phyloP scores from a whole-genome alignment of 2,113 vertebrate species.

The Variabilichromis moorii region DNA sequence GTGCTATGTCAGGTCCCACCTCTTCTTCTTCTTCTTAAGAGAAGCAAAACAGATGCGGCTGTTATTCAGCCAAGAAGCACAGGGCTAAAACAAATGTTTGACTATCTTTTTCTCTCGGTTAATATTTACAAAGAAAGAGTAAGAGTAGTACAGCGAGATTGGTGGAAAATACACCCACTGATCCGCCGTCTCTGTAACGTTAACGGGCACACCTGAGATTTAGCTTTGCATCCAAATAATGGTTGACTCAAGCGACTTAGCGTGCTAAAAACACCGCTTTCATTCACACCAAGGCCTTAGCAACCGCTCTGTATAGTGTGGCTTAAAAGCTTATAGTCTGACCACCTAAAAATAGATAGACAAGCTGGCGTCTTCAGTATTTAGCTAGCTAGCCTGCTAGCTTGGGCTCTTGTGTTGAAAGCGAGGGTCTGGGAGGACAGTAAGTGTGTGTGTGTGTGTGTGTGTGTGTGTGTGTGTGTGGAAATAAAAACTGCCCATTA shows the following conservation, averaged over 20 bases:
- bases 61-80: not conserved
- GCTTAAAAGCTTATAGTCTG: slow-evolving; percentile 43
- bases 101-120: not conserved
- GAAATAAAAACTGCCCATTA: not conserved
- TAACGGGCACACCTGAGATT: slow-evolving; percentile 23
- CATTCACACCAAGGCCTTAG: not conserved
- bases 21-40: not conserved
- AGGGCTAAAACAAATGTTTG: not conserved
- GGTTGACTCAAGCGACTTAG: not conserved
- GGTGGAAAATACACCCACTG: not conserved
- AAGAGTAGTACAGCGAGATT: too few relatives aligned
- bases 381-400: slow-evolving; percentile 27
- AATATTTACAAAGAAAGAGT: not conserved
- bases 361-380: slow-evolving; percentile 33
- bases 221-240: not conserved
- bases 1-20: not conserved
- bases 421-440: not conserved
- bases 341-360: slow-evolving; percentile 48
- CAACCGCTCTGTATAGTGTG: not conserved
- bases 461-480: not conserved
- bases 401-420: not conserved
- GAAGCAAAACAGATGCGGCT: not conserved
- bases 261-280: not conserved
- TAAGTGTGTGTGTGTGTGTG: not conserved
- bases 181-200: not conserved